phyloP scores from a whole-genome alignment of 1,140 invertebrate genomes.

The Drosophila pachea region DNA sequence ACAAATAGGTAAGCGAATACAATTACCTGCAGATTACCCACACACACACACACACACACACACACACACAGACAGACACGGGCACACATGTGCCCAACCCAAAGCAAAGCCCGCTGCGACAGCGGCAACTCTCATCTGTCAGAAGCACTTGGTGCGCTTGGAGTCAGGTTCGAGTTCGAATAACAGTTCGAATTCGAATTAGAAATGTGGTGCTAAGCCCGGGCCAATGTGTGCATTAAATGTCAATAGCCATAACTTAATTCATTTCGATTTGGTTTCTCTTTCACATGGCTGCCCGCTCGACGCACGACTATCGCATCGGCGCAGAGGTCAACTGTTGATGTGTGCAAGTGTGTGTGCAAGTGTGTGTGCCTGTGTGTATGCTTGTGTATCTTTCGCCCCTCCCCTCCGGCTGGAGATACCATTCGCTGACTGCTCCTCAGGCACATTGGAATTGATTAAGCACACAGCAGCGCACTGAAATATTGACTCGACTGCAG shows the following conservation, averaged over 20 bases:
- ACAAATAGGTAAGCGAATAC: constrained; percentile 10
- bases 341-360: constrained; percentile 6
- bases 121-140: constrained; percentile 41
- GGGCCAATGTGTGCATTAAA: constrained; percentile 52
- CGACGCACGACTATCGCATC: constrained; percentile 32
- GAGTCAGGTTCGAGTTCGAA: constrained; percentile 2
- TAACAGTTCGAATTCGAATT: background rate
- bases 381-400: background rate
- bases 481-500: constrained; percentile 45
- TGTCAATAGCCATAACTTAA: constrained; percentile 62
- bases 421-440: constrained; percentile 12
- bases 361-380: background rate
- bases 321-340: constrained; percentile 33
- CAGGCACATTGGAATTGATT: constrained; percentile 43
- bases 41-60: constrained; percentile 2
- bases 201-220: constrained; percentile 9
- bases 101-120: background rate
- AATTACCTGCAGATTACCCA: constrained; percentile 13
- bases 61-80: background rate
- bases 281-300: constrained; percentile 38
- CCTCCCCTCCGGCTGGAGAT: background rate
- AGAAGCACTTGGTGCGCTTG: constrained; percentile 14
- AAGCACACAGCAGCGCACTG: constrained; percentile 31
- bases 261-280: constrained; percentile 55
- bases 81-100: too few relatives aligned